Percentiles rank a stretch among this genome's conserved stretches.
phyloP scores from a whole-genome alignment of 2,888 invertebrate genomes.

The Chelonus formosanus region DNA sequence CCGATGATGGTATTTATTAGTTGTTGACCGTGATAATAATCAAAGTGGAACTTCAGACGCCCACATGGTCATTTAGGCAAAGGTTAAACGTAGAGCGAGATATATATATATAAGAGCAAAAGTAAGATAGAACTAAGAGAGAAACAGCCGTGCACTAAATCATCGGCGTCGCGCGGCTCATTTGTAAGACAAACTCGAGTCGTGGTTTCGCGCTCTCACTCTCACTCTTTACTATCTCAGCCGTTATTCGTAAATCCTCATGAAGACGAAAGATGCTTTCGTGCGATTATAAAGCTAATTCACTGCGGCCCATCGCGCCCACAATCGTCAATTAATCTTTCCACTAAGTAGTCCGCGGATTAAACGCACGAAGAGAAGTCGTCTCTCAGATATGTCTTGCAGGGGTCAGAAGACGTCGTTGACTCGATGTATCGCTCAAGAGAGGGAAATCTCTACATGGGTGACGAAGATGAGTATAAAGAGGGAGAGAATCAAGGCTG shows the following conservation, averaged over 20 bases:
- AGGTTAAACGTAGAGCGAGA: conserved; percentile 49
- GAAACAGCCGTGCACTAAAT: conserved; percentile 55
- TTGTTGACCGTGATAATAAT: conserved; percentile 34
- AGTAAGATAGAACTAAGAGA: conserved; percentile 34
- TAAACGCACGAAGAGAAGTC: conserved; percentile 45
- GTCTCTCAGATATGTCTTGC: conserved; percentile 1
- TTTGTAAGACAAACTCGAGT: conserved; percentile 61
- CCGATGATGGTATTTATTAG: conserved; percentile 34
- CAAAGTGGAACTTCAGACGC: conserved; percentile 44
- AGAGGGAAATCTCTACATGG: conserved; percentile 36
- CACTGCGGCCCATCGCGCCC: conserved; percentile 52
- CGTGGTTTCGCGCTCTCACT: conserved; percentile 36
- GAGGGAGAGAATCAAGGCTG: conserved; percentile 32
- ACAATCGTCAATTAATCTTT: conserved; percentile 61
- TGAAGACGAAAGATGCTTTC: conserved; percentile 20
- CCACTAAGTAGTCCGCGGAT: conserved; percentile 57
- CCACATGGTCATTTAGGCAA: conserved; percentile 50
- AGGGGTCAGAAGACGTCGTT: conserved; percentile 1
- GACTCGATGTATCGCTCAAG: not conserved
- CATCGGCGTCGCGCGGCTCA: conserved; percentile 62
- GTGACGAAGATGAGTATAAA: conserved; percentile 23
- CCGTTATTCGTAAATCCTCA: not conserved
- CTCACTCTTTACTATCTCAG: conserved; percentile 35
- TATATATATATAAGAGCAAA: conserved; percentile 22
- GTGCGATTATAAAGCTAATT: conserved; percentile 42